These are phyloP conservation scores for Tiaroga cobitis DNA, from an alignment of 2,797 vertebrate species.

Conservation along the genomic window DNA sequence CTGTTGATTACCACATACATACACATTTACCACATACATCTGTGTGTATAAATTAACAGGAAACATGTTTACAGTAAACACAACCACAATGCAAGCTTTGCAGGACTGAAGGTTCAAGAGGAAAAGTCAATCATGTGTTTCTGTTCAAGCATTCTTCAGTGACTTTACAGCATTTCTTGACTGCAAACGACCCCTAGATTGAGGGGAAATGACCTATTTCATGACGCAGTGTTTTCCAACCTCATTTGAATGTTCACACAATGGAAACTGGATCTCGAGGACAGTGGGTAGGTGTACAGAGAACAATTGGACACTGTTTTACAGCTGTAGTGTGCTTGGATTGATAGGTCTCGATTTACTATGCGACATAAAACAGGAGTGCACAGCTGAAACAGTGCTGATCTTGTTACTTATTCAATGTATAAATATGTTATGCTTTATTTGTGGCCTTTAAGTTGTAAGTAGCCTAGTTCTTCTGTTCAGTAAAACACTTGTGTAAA, in stretches of 20 bases:
- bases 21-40: background rate
- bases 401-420: too few species aligned
- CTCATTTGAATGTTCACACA: background rate
- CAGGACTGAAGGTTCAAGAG: background rate
- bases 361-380: background rate
- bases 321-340: background rate
- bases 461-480: too few species aligned
- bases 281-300: background rate
- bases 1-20: background rate
- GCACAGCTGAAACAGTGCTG: background rate
- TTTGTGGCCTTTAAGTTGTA: too few species aligned
- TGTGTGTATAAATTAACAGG: background rate
- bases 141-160: background rate
- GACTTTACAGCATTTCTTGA: too few species aligned
- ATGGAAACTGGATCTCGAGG: background rate
- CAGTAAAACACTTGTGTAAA: too few species aligned
- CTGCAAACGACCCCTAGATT: background rate
- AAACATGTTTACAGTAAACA: constrained; percentile 12
- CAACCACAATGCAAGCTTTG: background rate
- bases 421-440: too few species aligned
- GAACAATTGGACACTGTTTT: too few species aligned
- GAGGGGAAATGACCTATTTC: too few species aligned
- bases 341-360: background rate
- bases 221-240: background rate
- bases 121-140: background rate